Evolutionary conservation across 2,797 vertebrate species (phyloP), one percentile per base, ranked within the genome.

Genomic region (Eulemur albifrons): DNA sequence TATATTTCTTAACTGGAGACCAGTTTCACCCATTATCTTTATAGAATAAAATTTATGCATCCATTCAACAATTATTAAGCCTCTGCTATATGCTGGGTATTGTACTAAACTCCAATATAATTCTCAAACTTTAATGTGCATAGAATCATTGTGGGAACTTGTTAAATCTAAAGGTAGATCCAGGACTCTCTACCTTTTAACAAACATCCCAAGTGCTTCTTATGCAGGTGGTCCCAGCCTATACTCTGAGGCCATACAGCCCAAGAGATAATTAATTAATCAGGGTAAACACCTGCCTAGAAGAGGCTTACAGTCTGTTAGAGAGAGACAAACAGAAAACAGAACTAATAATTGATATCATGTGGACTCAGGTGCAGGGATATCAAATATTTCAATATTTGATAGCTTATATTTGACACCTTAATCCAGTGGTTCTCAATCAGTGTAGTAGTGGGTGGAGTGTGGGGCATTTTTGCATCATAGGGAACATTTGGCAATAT

Each of bases 1-100:
- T 84, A 5, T 61, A 59, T 95, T 90, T 88, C 15, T 91, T 85
- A 93, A 79, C n/a, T 88, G 15, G 65, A 81, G 73, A 85, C 54
- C 15, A 76, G 12, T 88, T 88, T 90, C 27, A 87, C 67, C 88
- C 35, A 63, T 95, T 65, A 45, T 84, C 23, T 77, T 67, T 87
- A 43, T 63, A 81, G 35, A 92, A n/a, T 79, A 76, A 84, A 92
- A 59, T 80, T 32, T 11, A 25, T 45, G 7, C 32, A 86, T 63
- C 86, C 25, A 59, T 65, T 86, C 45, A 88, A 14, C 35, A 93
- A n/a, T 85, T 90, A 82, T 67, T 76, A 80, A 79, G 9, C 10
- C 65, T 70, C 79, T 95, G 20, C 40, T 79, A 0, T 69, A 52
- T 87, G 35, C 25, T 79, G 21, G 18, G 30, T 90, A 83, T 94